Evolutionary conservation across 2,888 invertebrate genomes (phyloP).

Genomic region (Helobdella robusta): DNA sequence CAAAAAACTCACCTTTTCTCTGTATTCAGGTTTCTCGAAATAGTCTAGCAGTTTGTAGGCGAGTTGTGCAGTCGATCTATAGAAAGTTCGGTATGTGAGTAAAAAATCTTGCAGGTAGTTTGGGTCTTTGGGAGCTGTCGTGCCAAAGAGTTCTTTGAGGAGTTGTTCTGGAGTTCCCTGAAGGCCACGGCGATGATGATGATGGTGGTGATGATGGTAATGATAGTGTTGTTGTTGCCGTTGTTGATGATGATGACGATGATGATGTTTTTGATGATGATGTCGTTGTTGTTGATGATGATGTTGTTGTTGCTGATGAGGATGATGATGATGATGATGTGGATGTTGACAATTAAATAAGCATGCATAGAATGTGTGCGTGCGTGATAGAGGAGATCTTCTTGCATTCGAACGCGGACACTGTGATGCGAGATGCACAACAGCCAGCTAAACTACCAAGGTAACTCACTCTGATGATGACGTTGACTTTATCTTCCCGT

Average conservation of each 20-base stretch:
- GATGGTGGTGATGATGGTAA: neutral
- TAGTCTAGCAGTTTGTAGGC: slow-evolving; percentile 57
- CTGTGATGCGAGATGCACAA: no score
- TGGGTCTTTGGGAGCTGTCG: slow-evolving; percentile 73
- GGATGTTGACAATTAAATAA: no score
- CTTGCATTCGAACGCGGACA: no score
- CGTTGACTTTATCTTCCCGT: slow-evolving; percentile 70
- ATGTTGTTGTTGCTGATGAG: neutral
- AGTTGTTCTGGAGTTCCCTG: slow-evolving; percentile 75
- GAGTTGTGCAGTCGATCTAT: slow-evolving; percentile 73
- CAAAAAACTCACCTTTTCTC: neutral
- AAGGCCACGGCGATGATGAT: neutral
- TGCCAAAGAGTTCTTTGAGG: slow-evolving; percentile 73
- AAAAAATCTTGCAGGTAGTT: slow-evolving; percentile 97
- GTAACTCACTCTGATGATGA: slow-evolving; percentile 69
- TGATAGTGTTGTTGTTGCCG: neutral
- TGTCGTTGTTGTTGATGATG: neutral
- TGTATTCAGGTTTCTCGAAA: slow-evolving; percentile 43
- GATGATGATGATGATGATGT: no score
- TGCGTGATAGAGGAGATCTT: no score
- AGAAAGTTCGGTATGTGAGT: slow-evolving; percentile 89
- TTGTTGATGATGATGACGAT: neutral
- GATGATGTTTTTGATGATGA: neutral
- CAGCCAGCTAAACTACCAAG: no score
- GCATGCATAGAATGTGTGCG: no score